Percentiles rank a stretch among this genome's conserved stretches.
Conservation (phyloP, 1,140 invertebrate genomes). For the Macrosteles quadrilineatus region DNA sequence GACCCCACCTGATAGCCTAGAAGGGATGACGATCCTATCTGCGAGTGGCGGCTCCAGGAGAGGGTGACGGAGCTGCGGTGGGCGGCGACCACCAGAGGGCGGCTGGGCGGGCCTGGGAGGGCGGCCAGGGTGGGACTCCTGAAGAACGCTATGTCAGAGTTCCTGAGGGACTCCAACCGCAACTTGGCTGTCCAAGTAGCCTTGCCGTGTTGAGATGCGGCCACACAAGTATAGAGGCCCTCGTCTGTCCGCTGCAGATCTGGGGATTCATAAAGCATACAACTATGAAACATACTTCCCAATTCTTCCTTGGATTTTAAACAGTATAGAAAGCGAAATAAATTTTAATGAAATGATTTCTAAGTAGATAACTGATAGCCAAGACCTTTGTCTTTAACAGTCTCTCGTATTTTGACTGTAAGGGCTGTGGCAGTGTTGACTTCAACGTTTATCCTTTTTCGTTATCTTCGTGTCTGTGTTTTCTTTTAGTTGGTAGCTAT, state of each 20-base stretch:
- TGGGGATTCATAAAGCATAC: conserved; percentile 45
- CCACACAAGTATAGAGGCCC: conserved; percentile 81
- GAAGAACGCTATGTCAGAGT: conserved; percentile 84
- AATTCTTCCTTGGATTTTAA: too few species aligned
- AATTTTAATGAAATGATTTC: too few species aligned
- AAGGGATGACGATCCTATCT: conserved; percentile 76
- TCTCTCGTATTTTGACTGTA: too few species aligned
- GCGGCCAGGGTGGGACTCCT: conserved; percentile 74
- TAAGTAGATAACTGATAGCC: too few species aligned
- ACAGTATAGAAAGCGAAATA: too few species aligned
- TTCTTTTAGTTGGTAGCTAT: too few species aligned
- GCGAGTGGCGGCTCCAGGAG: conserved; percentile 75
- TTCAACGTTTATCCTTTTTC: too few species aligned
- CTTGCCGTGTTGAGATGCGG: conserved; percentile 80
- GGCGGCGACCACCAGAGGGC: conserved; percentile 71
- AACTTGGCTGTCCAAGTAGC: conserved; percentile 83
- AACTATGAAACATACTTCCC: too few species aligned
- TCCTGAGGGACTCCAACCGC: conserved; percentile 74
- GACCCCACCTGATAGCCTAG: conserved; percentile 74
- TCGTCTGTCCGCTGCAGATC: conserved; percentile 72
- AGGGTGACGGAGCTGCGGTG: conserved; percentile 76
- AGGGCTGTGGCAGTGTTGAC: too few species aligned
- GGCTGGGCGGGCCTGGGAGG: conserved; percentile 74
- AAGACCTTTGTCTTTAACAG: too few species aligned
- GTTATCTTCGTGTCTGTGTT: too few species aligned